Evolutionary conservation across 1,140 invertebrate genomes (phyloP).

Genomic region (Lasioglossum albipes): DNA sequence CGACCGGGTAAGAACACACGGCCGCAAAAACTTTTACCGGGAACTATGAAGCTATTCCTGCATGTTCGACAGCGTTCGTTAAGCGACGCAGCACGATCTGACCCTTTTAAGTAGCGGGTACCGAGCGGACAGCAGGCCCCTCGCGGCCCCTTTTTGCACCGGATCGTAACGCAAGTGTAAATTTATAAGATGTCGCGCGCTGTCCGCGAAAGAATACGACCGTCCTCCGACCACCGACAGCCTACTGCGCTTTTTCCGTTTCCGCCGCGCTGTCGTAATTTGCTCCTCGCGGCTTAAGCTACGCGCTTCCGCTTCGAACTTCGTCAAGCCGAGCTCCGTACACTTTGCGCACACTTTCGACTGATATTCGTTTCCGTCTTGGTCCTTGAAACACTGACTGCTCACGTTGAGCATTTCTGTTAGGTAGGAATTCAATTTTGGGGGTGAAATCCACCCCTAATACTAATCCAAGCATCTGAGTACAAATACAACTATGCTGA

Average conservation of each 20-base stretch:
- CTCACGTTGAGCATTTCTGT: too few relatives aligned
- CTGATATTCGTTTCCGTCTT: too few relatives aligned
- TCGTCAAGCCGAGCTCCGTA: too few relatives aligned
- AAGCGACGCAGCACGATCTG: conserved; percentile 24
- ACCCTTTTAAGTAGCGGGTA: conserved; percentile 38
- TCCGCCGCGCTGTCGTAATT: neutral
- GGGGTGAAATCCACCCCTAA: too few relatives aligned
- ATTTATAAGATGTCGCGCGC: conserved; percentile 44
- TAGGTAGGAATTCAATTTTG: too few relatives aligned
- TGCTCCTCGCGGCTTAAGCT: neutral
- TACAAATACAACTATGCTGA: too few relatives aligned
- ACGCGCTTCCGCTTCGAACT: too few relatives aligned
- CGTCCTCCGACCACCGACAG: neutral
- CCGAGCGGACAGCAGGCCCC: neutral
- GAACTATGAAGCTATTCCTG: conserved; percentile 51
- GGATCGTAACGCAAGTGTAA: conserved; percentile 32
- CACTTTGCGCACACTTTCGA: too few relatives aligned
- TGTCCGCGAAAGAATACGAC: neutral
- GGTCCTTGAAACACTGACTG: too few relatives aligned
- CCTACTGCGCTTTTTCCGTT: conserved; percentile 2
- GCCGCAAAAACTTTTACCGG: conserved; percentile 26
- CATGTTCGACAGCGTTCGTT: conserved; percentile 53
- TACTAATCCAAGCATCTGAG: too few relatives aligned
- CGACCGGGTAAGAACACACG: neutral
- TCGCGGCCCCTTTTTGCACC: conserved; percentile 13